A percentile compares a stretch with the other conserved stretches of the same genome.
phyloP scores from a whole-genome alignment of 2,797 vertebrate species.

The Margarornis squamiger region DNA sequence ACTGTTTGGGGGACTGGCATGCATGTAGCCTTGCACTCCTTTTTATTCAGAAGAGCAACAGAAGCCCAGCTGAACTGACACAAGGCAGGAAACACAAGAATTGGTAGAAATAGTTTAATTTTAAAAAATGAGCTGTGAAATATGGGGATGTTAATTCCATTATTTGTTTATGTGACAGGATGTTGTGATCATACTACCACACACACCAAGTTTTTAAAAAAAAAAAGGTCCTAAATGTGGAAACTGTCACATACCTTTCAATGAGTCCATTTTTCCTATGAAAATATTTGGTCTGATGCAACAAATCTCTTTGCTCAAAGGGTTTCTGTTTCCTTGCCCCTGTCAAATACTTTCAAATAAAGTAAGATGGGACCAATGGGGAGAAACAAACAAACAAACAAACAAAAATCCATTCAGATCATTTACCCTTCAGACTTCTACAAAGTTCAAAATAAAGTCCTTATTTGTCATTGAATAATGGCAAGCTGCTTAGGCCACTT shows the following conservation, averaged over 20 bases:
- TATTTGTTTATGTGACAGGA: background rate
- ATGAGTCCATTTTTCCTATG: background rate
- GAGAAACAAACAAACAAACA: background rate
- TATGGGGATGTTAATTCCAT: background rate
- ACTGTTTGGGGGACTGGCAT: background rate
- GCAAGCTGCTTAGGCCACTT: background rate
- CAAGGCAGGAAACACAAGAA: background rate
- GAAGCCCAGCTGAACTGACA: background rate
- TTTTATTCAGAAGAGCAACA: background rate
- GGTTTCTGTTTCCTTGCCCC: constrained; percentile 5
- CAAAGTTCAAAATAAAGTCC: background rate
- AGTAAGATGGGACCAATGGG: background rate
- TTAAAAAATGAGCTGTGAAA: background rate
- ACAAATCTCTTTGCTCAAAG: background rate
- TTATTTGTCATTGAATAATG: background rate
- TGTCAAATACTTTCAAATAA: background rate
- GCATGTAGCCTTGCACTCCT: background rate
- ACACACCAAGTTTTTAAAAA: background rate
- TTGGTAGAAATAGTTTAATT: background rate
- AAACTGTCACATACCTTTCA: background rate
- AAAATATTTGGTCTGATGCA: constrained; percentile 5
- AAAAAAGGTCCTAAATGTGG: background rate
- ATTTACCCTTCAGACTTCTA: background rate
- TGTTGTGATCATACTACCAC: background rate
- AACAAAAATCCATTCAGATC: accelerated